Base-by-base conservation (phyloP, 2,797 vertebrate genomes). In the Argya squamiceps region DNA sequence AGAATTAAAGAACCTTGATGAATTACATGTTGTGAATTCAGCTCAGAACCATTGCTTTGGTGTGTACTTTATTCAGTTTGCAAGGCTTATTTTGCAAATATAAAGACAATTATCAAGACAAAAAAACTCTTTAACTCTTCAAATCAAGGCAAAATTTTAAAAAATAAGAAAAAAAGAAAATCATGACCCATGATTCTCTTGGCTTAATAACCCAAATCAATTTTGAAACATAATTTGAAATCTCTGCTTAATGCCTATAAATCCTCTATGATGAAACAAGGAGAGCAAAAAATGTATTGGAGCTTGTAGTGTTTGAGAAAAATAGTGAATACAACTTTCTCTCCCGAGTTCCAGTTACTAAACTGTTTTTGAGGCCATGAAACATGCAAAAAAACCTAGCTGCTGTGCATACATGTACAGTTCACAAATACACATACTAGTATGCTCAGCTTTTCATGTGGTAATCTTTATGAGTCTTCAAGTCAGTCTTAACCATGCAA, bases 271-370 rank as follows among this genome's bases (percentile, higher is more conserved):
- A 67, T 60, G 18, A 36, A 80, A 80, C 74, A 63, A n/a, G 3
- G 16, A 16, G 7, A 55, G 15, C 10, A 6, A 7, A 30, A 27
- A n/a, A 37, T 1, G 0, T 52, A 30, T 29, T 75, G 12, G 10
- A 41, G 4, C 24, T 73, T 73, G 11, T 32, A 52, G 27, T 30
- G 9, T 92, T 85, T 62, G 43, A 63, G 55, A 52, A 74, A 62
- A 88, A 39, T 7, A 77, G 2, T n/a, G 23, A 69, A n/a, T 27
- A 87, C 81, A 79, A 50, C 14, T 76, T 82, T 44, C 3, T 59
- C 11, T 88, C 7, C 19, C 0, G 0, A 41, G 15, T 53, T 62
- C n/a, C 0, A 5, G 43, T 78, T 81, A 64, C 10, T 64, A 49
- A 84, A 84, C 69, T 6, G 6, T 53, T 49, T 49, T 76, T 75